Base-by-base conservation (phyloP, 2,888 invertebrate genomes). In the Cephus nigrinus region DNA sequence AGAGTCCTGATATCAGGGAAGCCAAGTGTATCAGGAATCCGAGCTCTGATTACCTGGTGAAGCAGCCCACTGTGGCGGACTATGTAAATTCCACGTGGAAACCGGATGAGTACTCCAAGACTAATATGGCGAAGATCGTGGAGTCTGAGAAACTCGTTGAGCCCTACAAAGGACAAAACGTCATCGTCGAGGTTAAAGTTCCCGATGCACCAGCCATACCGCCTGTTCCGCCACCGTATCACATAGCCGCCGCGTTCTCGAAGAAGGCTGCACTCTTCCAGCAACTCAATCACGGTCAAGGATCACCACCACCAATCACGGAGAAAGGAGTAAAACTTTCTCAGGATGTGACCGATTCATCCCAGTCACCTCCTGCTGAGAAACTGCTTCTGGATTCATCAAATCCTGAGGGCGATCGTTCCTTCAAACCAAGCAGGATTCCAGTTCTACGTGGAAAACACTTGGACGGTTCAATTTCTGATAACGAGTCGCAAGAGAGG, bases 161-260 rank as follows among this genome's bases (percentile, higher is more conserved):
- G 74, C 88, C 89, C 11, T 88, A 84, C 74, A 88, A 87, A 79
- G 76, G 76, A 34, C 68, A 11, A 74, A 89, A 92, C 76, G 89
- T 91, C 75, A 92, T 92, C 80, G 88, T 89, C 69, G 89, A 93
- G 80, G 92, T 92, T 4, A 76, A 75, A 75, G 80, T 80, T 30
- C 30, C 82, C 74, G 79, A 83, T 32, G 80, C 81, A 76, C 84
- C 86, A n/a, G 88, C 84, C 82, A 75, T 83, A n/a, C 90, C 90
- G 35, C 89, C 86, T 4, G 88, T 87, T 86, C 97, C 97, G 30
- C 97, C 97, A 1, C 97, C 97, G 1, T 97, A 97, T 92, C 96
- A 97, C 87, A 96, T 97, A 87, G 97, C 96, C 36, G 96, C 96
- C 34, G 95, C 95, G 4, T 96, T 95, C 88, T 96, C 97, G 23